Base-by-base conservation (phyloP, 2,888 invertebrate genomes). In the Hypercompe scribonia region DNA sequence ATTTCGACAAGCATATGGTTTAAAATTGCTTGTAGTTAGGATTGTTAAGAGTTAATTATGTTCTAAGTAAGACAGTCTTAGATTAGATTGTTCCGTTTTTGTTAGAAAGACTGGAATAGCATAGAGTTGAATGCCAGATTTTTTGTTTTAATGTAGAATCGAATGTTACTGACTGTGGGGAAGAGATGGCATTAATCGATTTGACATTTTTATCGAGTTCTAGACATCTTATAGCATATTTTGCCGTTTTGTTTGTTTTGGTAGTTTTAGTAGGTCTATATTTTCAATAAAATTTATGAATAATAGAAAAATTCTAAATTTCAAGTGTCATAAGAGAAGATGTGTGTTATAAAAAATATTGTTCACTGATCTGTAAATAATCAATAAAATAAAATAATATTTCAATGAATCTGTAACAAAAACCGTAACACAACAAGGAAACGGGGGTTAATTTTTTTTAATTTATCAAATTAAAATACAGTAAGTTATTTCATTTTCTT, bases 111-210 rank as follows among this genome's bases (percentile, higher is more conserved):
- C 84, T 84, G 90, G 84, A 88, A 87, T 88, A 81, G 83, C 82
- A 82, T 76, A 76, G 84, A 81, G 86, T 87, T 87, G 84, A 85
- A 88, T 89, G 90, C 86, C 83, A 81, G 68, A 83, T 88, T 90
- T 93, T 90, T 88, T 85, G 75, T 84, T 86, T 87, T 90, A 89
- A 93, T 90, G 87, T 92, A 86, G 90, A 93, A 93, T 92, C 92
- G 89, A 93, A 93, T 92, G 33, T 88, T 79, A 88, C 88, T 83
- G 84, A 79, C 78, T 77, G 65, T 88, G 90, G 88, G 77, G 89
- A 80, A 81, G 90, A 67, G 79, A 70, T 68, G 70, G 46, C 71
- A 50, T 72, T 67, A 50, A 78, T 82, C 83, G 81, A 83, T 76
- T 65, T 74, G 15, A 5, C 11, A 65, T 54, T 58, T 58, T 64